Evolutionary conservation across 2,113 vertebrate species (phyloP).

Genomic region (Cettia cetti): DNA sequence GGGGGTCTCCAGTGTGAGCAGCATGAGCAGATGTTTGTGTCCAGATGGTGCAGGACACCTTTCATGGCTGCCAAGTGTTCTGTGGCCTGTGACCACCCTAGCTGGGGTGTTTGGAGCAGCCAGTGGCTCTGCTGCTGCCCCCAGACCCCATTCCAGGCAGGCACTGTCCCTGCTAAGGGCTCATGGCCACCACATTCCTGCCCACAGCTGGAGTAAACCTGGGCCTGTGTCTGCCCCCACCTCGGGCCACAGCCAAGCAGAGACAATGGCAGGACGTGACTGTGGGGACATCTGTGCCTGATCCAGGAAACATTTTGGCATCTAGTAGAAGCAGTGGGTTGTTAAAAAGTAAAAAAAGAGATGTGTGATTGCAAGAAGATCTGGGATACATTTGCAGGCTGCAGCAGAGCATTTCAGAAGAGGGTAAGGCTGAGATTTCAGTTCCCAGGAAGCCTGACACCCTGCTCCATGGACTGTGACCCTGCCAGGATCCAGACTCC

Average conservation of each 20-base stretch:
- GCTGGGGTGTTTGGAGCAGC: neutral
- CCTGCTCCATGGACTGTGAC: neutral
- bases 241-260: neutral
- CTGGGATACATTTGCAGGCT: neutral
- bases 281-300: neutral
- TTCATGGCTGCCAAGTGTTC: neutral
- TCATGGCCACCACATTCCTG: neutral
- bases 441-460: neutral
- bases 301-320: neutral
- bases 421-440: neutral
- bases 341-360: neutral
- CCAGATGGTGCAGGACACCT: neutral
- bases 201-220: neutral
- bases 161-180: rapidly evolving
- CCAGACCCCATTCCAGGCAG: too few species aligned
- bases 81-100: neutral
- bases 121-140: neutral
- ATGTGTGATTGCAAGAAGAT: rapidly evolving
- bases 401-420: neutral
- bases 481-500: rapidly evolving
- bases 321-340: neutral
- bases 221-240: neutral
- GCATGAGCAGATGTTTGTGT: neutral
- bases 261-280: slow-evolving; percentile 41
- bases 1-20: neutral